Evolutionary conservation across 2,888 invertebrate species (phyloP).

Genomic region (Ectropis crepuscularia): DNA sequence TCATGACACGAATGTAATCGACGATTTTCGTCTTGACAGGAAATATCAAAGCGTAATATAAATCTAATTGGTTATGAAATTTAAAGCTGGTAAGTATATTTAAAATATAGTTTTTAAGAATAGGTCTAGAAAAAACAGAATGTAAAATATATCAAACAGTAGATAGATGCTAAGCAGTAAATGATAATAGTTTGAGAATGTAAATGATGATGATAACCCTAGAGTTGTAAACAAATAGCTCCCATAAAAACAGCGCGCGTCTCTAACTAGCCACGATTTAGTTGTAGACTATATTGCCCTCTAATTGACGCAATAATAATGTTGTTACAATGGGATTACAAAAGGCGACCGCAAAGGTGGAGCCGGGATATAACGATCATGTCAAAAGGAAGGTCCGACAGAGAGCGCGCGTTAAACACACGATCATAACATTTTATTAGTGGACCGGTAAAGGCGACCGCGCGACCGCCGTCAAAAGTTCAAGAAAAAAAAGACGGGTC

Average conservation of each 20-base stretch:
- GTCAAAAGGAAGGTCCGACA: constrained; percentile 83
- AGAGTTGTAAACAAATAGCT: constrained; percentile 32
- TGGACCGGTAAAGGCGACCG: constrained; percentile 82
- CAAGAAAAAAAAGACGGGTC: constrained; percentile 80
- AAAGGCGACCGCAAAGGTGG: constrained; percentile 80
- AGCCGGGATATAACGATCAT: constrained; percentile 79
- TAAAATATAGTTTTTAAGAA: too few species aligned
- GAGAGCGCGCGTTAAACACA: constrained; percentile 83
- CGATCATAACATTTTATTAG: constrained; percentile 85
- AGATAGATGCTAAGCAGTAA: too few species aligned
- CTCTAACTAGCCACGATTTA: constrained; percentile 71
- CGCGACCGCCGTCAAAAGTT: constrained; percentile 80
- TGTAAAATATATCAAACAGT: too few species aligned
- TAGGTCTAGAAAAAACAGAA: too few species aligned
- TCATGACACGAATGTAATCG: constrained; percentile 39
- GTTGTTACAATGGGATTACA: constrained; percentile 76
- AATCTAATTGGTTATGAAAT: too few species aligned
- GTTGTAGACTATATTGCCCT: constrained; percentile 72
- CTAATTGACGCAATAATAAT: constrained; percentile 82
- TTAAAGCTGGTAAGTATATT: too few species aligned
- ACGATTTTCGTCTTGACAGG: too few species aligned
- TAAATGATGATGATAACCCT: constrained; percentile 30
- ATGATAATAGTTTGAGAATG: neutral
- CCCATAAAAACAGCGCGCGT: constrained; percentile 42
- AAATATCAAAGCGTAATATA: too few species aligned